A percentile compares a stretch with the other conserved stretches of the same genome.
Evolutionary conservation across 1,140 invertebrate genomes (phyloP).

Genomic region (Orius insidiosus): DNA sequence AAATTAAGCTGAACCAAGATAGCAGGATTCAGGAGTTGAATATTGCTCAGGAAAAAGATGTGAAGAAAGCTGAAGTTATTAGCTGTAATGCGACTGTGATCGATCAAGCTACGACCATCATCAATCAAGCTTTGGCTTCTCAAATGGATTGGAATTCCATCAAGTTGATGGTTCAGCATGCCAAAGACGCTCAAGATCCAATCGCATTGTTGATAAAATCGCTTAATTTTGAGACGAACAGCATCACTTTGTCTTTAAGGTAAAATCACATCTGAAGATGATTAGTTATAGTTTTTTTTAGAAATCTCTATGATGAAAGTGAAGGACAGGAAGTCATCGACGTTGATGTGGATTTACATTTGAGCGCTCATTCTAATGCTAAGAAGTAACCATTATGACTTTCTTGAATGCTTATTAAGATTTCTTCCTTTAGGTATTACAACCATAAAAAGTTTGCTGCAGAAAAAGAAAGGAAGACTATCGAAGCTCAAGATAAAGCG

Average conservation of each 20-base stretch:
- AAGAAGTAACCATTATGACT: conserved; percentile 39
- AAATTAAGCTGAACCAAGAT: conserved; percentile 87
- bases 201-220: conserved; percentile 67
- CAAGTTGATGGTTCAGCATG: conserved; percentile 64
- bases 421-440: conserved; percentile 52
- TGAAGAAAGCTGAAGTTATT: conserved; percentile 76
- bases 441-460: conserved; percentile 77
- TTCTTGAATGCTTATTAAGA: neutral
- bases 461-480: conserved; percentile 90
- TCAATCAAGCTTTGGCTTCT: conserved; percentile 78
- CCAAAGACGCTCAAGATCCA: conserved; percentile 58
- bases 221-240: conserved; percentile 81
- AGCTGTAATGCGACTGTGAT: conserved; percentile 76
- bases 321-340: conserved; percentile 27
- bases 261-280: conserved; percentile 24
- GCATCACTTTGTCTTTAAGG: conserved; percentile 66
- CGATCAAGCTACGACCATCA: conserved; percentile 68
- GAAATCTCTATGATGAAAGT: conserved; percentile 46
- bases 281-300: conserved; percentile 20
- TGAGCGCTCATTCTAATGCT: conserved; percentile 86
- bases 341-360: conserved; percentile 82
- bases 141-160: conserved; percentile 92
- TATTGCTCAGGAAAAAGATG: conserved; percentile 61
- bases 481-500: conserved; percentile 85
- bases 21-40: conserved; percentile 64